Base-by-base conservation (phyloP, 2,797 vertebrate species). In the Rhabdomys pumilio region DNA sequence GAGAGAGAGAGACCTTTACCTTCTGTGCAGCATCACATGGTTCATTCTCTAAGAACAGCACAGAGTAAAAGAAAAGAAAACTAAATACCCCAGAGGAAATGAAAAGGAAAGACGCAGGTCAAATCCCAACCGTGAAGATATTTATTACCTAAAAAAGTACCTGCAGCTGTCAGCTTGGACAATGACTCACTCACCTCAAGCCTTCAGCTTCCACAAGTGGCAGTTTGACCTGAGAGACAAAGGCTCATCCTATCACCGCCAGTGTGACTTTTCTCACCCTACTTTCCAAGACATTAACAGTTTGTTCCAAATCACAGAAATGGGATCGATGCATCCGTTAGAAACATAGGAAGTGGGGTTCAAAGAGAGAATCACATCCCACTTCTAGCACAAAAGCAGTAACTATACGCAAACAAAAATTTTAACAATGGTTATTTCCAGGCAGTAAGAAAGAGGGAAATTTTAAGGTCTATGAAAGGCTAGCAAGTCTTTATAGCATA, bases 341-440 rank as follows among this genome's bases (percentile, higher is more conserved):
- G 34, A 91, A 85, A 85, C 17, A 84, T 2, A 76, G 90, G 65
- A 50, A 38, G 72, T 80, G 2, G 57, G 12, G 69, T 90, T 59
- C 88, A 89, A 82, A 69, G n/a, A 84, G 50, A 91, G 50, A 90
- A 85, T 85, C 41, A 89, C 9, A 80, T 6, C 41, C 34, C 83
- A 72, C 44, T 85, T 90, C 73, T 34, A 38, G 82, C 73, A 85
- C 38, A 89, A 94, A 92, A 92, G 61, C 72, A 96, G 10, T 89
- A 96, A 95, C 73, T 93, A 17, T 67, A 53, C 76, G 82, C 19
- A 86, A 81, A 91, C 15, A 94, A 63, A 92, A 69, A 44, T 80
- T 80, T 83, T 86, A 93, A 77, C 91, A 93, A 87, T 67, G 82
- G 34, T 72, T 95, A 69, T 91, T 63, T 59, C 34, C 61, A 93